Evolutionary conservation across 2,113 vertebrate genomes (phyloP).

Genomic region (Serilophus lunatus): DNA sequence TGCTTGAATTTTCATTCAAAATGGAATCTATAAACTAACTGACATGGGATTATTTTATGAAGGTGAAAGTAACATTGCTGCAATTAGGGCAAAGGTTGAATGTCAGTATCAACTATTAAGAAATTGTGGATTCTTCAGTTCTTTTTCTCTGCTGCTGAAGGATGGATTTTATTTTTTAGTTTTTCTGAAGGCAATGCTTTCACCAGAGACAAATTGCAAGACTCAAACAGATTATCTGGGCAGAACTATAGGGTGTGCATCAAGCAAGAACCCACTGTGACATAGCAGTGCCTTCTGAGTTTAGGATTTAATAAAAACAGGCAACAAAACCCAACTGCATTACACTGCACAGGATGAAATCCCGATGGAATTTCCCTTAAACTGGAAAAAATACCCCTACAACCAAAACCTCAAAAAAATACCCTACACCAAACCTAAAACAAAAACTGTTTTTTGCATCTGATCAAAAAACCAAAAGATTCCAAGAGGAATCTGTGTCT

Average conservation of each 20-base stretch:
- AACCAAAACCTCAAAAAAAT: no score
- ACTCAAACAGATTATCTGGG: neutral
- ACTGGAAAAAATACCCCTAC: neutral
- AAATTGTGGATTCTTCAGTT: neutral
- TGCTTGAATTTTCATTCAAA: neutral
- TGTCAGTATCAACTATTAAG: neutral
- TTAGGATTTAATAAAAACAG: neutral
- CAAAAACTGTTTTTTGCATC: neutral
- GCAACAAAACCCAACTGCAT: neutral
- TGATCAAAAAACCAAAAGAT: neutral
- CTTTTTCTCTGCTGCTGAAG: neutral
- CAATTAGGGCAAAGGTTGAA: neutral
- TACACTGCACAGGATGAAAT: neutral
- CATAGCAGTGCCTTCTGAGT: neutral
- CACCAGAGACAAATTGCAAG: neutral
- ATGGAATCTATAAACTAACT: neutral
- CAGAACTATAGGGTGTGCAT: neutral
- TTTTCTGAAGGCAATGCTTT: neutral
- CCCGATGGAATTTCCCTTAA: neutral
- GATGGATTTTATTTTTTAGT: neutral
- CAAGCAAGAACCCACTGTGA: neutral
- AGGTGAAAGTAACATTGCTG: neutral
- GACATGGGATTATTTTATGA: neutral
- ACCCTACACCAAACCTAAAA: neutral
- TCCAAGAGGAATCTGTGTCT: neutral